Base-by-base conservation (phyloP, 2,797 vertebrate genomes). In the Falco berigora region DNA sequence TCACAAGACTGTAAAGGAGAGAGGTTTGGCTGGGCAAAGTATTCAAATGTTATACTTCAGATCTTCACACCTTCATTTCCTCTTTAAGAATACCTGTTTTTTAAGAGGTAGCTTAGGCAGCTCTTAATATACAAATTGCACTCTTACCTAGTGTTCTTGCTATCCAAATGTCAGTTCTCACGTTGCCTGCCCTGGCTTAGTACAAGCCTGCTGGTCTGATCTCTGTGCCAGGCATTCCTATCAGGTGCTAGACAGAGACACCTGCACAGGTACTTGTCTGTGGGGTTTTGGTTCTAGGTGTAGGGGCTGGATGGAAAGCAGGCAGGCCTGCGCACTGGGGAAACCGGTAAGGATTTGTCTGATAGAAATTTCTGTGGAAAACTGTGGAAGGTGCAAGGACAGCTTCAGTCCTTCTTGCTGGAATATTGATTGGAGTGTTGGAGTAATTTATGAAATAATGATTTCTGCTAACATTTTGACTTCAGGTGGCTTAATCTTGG, bases 401-500 rank as follows among this genome's bases (percentile, higher is more conserved):
- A 3, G 7, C 24, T 85, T 76, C 40, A 56, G 55, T 85, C 55
- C 34, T 75, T 38, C n/a, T 75, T 73, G 56, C 50, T 50, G 68
- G 25, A 28, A 56, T 27, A 16, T 16, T 80, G 42, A 16, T 52
- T 53, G 36, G 66, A 42, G 75, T 59, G 42, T 13, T 94, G 59
- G 19, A 84, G 22, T 85, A 67, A 74, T 91, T 68, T 38, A 40
- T 58, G 23, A 66, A 80, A 68, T 82, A 69, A 67, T 61, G 34
- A 59, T 72, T 83, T 77, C 36, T 63, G 50, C 40, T 88, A 28
- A 71, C 58, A 58, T 74, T 22, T 91, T 91, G 91, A 5, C 67
- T 95, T 88, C 80, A 99, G 99, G 99, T 85, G 99, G 99, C 40
- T 98, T 99, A 82, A 99, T 99, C 86, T 94, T 99, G 97, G 99